Evolutionary conservation across 2,797 vertebrate genomes (phyloP).

Genomic region (Malurus splendens): DNA sequence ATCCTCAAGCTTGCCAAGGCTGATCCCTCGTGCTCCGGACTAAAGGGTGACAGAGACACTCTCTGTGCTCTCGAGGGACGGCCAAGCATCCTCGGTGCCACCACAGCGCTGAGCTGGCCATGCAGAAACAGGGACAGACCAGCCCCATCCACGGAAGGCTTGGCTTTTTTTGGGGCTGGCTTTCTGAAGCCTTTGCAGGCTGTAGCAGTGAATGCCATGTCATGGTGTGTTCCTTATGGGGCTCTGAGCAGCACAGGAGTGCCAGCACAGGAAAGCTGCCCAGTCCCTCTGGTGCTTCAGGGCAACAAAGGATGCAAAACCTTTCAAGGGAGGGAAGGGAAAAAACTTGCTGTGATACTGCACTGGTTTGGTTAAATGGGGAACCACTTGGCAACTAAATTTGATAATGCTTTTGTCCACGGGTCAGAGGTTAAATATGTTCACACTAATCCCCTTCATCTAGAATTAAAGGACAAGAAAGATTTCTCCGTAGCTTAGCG

Average conservation of each 20-base stretch:
- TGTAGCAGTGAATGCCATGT: not conserved
- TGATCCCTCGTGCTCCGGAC: not conserved
- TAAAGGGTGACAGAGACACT: not conserved
- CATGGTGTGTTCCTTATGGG: not conserved
- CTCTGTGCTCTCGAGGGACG: not conserved
- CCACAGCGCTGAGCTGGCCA: accelerated
- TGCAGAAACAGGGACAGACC: not conserved
- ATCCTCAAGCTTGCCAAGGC: not conserved
- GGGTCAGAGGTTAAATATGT: slow-evolving; percentile 93
- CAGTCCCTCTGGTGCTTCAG: not conserved
- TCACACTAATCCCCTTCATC: slow-evolving; percentile 87
- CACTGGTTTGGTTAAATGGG: slow-evolving; percentile 31
- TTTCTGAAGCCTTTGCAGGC: accelerated
- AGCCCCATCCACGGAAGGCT: not conserved
- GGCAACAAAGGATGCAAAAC: slow-evolving; percentile 33
- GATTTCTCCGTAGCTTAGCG: slow-evolving; percentile 80
- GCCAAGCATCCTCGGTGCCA: not conserved
- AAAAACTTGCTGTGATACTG: slow-evolving; percentile 11
- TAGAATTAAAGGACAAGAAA: slow-evolving; percentile 88
- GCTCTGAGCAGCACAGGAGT: not conserved
- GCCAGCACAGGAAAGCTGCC: not conserved
- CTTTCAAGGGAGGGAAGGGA: not conserved
- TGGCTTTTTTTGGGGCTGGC: not conserved
- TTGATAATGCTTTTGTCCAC: slow-evolving; percentile 86
- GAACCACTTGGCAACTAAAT: slow-evolving; percentile 85